Conservation (phyloP, 2,888 invertebrate species). For the Zelleria hepariella region DNA sequence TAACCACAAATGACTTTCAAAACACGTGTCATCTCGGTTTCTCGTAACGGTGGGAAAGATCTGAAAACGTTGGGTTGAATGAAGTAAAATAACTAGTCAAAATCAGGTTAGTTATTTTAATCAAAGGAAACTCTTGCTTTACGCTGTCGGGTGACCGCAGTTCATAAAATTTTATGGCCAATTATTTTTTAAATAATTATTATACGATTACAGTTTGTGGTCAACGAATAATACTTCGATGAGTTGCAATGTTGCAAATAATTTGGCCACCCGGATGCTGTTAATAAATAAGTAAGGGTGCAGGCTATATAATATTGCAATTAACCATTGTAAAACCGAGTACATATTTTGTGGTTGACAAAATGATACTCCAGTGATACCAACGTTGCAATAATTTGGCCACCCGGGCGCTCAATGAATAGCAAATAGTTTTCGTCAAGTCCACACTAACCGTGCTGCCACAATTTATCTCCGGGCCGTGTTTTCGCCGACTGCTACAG, state of each 20-base stretch:
- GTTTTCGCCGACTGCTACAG: conserved; percentile 16
- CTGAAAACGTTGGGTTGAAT: too few relatives aligned
- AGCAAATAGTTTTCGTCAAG: conserved; percentile 14
- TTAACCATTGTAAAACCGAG: too few relatives aligned
- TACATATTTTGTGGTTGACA: too few relatives aligned
- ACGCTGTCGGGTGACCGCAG: neutral
- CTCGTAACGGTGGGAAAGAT: too few relatives aligned
- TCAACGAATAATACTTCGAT: neutral
- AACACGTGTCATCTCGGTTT: too few relatives aligned
- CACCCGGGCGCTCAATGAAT: too few relatives aligned
- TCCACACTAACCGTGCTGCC: conserved; percentile 14
- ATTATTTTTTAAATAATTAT: neutral
- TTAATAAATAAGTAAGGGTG: neutral
- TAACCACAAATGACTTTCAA: too few relatives aligned
- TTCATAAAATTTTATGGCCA: neutral
- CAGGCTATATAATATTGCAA: too few relatives aligned
- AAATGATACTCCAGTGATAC: too few relatives aligned
- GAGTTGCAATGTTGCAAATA: neutral
- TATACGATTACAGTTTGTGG: neutral
- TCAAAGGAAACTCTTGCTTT: neutral
- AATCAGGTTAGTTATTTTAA: too few relatives aligned
- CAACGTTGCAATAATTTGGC: too few relatives aligned
- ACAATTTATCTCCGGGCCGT: conserved; percentile 11
- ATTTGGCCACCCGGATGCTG: neutral
- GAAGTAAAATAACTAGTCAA: too few relatives aligned